Conservation (phyloP, 1,140 invertebrate species). For the Hylaeus anthracinus region DNA sequence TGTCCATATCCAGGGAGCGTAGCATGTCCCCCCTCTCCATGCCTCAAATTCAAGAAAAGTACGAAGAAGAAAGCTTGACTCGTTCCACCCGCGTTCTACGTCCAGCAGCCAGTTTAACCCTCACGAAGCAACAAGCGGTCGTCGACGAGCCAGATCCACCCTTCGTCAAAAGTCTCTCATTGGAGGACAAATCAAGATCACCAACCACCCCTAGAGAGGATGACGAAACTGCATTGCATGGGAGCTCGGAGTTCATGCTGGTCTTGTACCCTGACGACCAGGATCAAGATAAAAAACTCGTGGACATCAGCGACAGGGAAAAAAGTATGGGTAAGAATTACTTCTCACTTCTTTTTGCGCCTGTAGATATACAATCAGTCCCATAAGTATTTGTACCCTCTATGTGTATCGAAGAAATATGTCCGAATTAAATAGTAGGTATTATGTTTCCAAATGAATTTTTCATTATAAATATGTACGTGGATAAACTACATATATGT, state of each 20-base stretch:
- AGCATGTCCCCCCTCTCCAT: slow-evolving; percentile 60
- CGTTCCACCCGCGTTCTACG: not conserved
- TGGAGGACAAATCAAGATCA: slow-evolving; percentile 20
- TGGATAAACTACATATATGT: too few species aligned
- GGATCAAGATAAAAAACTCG: slow-evolving; percentile 51
- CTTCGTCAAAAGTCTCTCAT: not conserved
- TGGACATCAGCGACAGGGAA: not conserved
- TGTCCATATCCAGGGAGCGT: slow-evolving; percentile 32
- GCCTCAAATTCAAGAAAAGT: slow-evolving; percentile 41
- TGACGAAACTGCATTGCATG: slow-evolving; percentile 75
- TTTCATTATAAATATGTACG: too few species aligned
- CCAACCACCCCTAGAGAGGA: slow-evolving; percentile 52
- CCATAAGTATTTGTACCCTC: too few species aligned
- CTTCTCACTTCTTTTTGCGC: too few species aligned
- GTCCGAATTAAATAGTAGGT: too few species aligned
- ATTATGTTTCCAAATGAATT: too few species aligned
- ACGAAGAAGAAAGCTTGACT: slow-evolving; percentile 15
- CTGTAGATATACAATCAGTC: too few species aligned
- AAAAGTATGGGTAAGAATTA: slow-evolving; percentile 13
- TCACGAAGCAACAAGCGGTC: slow-evolving; percentile 40
- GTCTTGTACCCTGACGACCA: slow-evolving; percentile 86
- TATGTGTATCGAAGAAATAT: too few species aligned
- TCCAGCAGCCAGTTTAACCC: not conserved
- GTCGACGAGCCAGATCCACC: slow-evolving; percentile 28
- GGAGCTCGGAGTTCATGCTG: slow-evolving; percentile 90